Evolutionary conservation across 2,888 invertebrate species (phyloP).

Genomic region (Hypselothyrea guttata): DNA sequence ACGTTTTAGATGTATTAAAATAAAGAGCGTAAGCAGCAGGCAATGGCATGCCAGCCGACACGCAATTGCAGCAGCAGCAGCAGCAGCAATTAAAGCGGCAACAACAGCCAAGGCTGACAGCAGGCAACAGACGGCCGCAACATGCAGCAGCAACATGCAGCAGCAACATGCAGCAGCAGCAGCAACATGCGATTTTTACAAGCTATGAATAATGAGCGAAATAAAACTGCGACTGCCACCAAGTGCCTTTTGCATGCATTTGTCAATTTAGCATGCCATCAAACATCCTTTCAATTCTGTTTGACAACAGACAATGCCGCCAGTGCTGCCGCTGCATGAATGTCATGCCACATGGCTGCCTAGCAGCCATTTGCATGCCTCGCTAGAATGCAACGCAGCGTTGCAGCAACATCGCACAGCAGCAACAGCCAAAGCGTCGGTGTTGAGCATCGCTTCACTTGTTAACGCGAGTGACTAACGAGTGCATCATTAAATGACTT

Average conservation of each 20-base stretch:
- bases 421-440: slow-evolving; percentile 15
- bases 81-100: slow-evolving; percentile 11
- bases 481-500: slow-evolving; percentile 79
- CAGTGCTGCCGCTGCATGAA: slow-evolving; percentile 20
- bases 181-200: slow-evolving; percentile 47
- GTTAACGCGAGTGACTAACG: slow-evolving; percentile 74
- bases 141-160: slow-evolving; percentile 4
- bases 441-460: slow-evolving; percentile 58
- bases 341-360: slow-evolving; percentile 49
- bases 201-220: slow-evolving; percentile 63
- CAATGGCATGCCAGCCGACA: slow-evolving; percentile 21
- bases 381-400: slow-evolving; percentile 46
- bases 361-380: slow-evolving; percentile 50
- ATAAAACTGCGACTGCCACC: slow-evolving; percentile 38
- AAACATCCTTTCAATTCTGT: slow-evolving; percentile 79
- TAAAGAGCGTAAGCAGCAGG: slow-evolving; percentile 13
- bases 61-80: slow-evolving; percentile 24
- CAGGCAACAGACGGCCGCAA: slow-evolving; percentile 7
- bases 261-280: slow-evolving; percentile 80
- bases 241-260: slow-evolving; percentile 76
- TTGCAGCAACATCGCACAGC: slow-evolving; percentile 21
- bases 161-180: slow-evolving; percentile 1
- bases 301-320: slow-evolving; percentile 60
- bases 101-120: slow-evolving; percentile 14
- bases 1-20: slow-evolving; percentile 10